These are phyloP conservation scores for Neolamprologus fasciatus DNA, from an alignment of 2,113 vertebrate species.

Conservation along the genomic window DNA sequence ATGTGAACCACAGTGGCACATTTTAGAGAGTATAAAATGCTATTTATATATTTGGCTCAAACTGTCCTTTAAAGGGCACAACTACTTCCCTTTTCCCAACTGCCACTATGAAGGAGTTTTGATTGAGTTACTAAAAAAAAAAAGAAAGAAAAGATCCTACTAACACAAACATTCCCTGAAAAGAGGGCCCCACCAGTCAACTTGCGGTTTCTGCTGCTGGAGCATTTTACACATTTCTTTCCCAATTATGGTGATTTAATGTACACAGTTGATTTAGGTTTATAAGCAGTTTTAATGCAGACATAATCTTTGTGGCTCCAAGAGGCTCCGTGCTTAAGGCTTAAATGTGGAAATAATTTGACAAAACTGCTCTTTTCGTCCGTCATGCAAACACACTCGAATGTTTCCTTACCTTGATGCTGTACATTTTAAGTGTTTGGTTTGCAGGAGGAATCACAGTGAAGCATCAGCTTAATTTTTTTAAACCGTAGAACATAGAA, in stretches of 20 bases:
- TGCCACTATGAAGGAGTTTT: not conserved
- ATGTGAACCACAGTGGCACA: constrained; percentile 7
- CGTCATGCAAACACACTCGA: not conserved
- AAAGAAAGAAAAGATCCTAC: not conserved
- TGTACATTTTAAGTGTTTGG: not conserved
- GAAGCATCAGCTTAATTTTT: not conserved
- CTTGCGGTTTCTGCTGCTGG: not conserved
- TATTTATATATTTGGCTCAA: constrained; percentile 51
- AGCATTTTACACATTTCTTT: not conserved
- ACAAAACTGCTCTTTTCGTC: not conserved
- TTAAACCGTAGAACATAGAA: not conserved
- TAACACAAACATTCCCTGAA: constrained; percentile 18
- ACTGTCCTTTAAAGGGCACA: constrained; percentile 43
- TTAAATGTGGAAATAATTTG: not conserved
- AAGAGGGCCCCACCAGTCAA: not conserved
- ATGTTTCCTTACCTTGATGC: not conserved
- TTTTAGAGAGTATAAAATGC: constrained; percentile 8
- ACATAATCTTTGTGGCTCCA: not conserved
- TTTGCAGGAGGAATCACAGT: not conserved
- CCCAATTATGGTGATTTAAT: not conserved
- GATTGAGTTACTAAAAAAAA: not conserved
- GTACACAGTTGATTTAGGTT: not conserved
- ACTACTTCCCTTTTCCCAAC: constrained; percentile 37
- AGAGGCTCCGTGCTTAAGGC: not conserved
- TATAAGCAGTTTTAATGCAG: not conserved